Conservation (phyloP, 2,888 invertebrate genomes). For the Lottia gigantea region DNA sequence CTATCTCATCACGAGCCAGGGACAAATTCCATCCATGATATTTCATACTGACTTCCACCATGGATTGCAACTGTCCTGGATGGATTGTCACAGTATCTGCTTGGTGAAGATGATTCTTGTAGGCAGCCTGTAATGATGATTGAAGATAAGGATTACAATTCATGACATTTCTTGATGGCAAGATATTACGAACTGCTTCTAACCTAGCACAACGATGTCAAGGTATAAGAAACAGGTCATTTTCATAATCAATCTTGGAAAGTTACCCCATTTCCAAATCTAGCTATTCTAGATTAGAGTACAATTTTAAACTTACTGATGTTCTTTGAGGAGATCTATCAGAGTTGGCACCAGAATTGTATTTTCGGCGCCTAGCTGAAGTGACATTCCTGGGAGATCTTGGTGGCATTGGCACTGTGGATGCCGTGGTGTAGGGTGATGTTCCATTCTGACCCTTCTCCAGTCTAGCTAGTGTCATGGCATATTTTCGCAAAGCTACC, state of each 20-base stretch:
- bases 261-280: no score
- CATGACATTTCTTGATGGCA: no score
- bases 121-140: no score
- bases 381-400: constrained; percentile 33
- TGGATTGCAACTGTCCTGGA: constrained; percentile 22
- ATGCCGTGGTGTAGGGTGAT: constrained; percentile 58
- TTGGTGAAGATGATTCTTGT: constrained; percentile 13
- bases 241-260: no score
- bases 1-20: constrained; percentile 56
- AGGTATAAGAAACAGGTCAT: no score
- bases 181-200: no score
- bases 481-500: constrained; percentile 60
- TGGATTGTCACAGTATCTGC: constrained; percentile 17
- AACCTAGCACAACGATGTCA: no score
- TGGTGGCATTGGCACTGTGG: constrained; percentile 53
- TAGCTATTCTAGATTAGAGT: no score
- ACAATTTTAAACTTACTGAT: neutral
- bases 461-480: constrained; percentile 49
- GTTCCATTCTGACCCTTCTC: constrained; percentile 44
- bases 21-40: constrained; percentile 63
- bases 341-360: neutral
- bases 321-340: neutral
- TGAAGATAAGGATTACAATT: no score
- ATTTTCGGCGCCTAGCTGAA: neutral
- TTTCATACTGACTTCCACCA: constrained; percentile 56